A percentile compares a stretch with the other conserved stretches of the same genome.
phyloP scores from a whole-genome alignment of 2,113 vertebrate species.

The Rhadina sibilatrix region DNA sequence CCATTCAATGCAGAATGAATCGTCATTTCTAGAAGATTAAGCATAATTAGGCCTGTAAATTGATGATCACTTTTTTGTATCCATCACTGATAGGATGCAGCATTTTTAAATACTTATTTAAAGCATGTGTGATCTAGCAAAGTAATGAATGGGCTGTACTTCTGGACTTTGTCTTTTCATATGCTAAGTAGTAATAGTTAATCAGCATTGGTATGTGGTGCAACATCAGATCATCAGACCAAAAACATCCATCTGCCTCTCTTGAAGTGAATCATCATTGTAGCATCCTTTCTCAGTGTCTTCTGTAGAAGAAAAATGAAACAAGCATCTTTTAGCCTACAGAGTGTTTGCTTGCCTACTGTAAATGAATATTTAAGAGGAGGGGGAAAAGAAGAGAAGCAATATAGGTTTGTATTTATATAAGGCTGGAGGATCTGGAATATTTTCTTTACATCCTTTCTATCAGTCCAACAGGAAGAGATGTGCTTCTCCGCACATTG shows the following conservation, averaged over 20 bases:
- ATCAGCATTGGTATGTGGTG: constrained; percentile 21
- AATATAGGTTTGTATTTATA: not conserved
- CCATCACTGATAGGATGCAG: not conserved
- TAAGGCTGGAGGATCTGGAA: not conserved
- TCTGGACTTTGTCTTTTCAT: constrained; percentile 48
- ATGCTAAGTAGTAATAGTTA: constrained; percentile 32
- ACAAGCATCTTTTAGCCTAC: not conserved
- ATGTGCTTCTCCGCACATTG: not conserved
- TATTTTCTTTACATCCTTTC: not conserved
- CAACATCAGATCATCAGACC: constrained; percentile 48
- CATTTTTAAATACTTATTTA: not conserved
- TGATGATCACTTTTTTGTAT: not conserved
- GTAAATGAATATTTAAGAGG: not conserved
- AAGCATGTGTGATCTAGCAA: not conserved
- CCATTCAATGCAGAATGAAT: no score
- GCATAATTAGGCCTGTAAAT: not conserved
- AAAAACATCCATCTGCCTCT: constrained; percentile 47
- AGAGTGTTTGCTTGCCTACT: not conserved
- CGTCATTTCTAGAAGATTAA: not conserved
- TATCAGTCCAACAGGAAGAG: not conserved
- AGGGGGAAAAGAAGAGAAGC: not conserved
- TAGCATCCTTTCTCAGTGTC: not conserved
- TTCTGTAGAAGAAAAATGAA: not conserved
- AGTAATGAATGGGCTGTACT: not conserved
- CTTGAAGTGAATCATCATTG: not conserved